Conservation (phyloP, 2,888 invertebrate genomes). For the Orthosia gothica region DNA sequence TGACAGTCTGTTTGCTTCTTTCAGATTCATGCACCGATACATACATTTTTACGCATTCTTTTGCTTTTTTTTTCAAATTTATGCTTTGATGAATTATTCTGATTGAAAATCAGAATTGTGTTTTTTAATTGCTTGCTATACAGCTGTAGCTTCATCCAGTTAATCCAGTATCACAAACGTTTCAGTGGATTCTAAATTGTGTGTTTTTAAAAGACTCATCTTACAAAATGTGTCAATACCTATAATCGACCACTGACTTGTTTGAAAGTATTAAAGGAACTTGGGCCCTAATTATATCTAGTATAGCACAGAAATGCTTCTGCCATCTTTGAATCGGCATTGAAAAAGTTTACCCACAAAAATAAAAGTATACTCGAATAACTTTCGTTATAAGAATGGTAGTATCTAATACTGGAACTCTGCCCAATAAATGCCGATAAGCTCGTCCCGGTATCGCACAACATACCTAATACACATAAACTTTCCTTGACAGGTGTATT, state of each 20-base stretch:
- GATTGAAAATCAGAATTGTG: too few species aligned
- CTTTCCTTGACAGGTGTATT: conserved; percentile 11
- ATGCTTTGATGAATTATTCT: neutral
- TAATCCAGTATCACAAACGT: too few species aligned
- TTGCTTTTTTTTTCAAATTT: neutral
- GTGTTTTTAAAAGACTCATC: too few species aligned
- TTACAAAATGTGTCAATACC: too few species aligned
- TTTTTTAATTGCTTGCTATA: too few species aligned
- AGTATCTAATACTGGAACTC: conserved; percentile 38
- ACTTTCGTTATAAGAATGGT: neutral
- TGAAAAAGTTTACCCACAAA: neutral
- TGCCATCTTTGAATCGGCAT: conserved; percentile 5
- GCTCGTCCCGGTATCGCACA: conserved; percentile 13
- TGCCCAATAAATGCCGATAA: conserved; percentile 52
- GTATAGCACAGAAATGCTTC: too few species aligned
- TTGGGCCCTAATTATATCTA: too few species aligned
- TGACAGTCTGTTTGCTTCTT: conserved; percentile 20
- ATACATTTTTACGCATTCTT: neutral
- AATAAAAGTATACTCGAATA: neutral
- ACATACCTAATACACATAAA: conserved; percentile 18
- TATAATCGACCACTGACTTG: too few species aligned
- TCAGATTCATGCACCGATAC: conserved; percentile 4
- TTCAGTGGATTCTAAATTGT: too few species aligned
- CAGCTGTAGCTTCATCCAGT: too few species aligned
- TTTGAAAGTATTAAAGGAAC: too few species aligned